phyloP scores from a whole-genome alignment of 1,140 invertebrate genomes.

The Trichomalopsis sarcophagae region DNA sequence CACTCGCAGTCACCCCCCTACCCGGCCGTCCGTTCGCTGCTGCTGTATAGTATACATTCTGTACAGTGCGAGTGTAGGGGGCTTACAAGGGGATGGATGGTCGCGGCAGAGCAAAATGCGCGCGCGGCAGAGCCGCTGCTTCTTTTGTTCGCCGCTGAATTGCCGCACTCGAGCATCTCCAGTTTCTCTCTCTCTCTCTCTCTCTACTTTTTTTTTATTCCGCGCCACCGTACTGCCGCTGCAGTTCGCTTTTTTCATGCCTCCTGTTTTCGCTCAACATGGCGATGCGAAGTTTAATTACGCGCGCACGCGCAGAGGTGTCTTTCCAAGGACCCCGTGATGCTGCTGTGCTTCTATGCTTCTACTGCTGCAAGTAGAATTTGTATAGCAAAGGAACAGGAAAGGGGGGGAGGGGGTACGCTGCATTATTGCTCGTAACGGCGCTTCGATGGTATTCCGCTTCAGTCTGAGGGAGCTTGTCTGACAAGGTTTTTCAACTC shows the following conservation, averaged over 20 bases:
- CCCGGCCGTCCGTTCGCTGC: neutral
- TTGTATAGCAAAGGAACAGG: neutral
- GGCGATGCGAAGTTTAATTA: neutral
- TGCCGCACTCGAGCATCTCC: constrained; percentile 1
- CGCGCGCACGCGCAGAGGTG: neutral
- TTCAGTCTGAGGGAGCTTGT: neutral
- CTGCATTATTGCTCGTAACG: neutral
- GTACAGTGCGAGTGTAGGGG: neutral
- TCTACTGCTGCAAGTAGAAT: neutral
- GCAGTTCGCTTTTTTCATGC: constrained; percentile 28
- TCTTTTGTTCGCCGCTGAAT: constrained; percentile 30
- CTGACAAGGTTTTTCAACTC: neutral
- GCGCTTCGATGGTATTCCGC: neutral
- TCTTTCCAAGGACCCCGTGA: too few relatives aligned
- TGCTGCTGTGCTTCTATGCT: too few relatives aligned
- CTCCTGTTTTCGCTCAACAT: constrained; percentile 6
- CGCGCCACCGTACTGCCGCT: neutral
- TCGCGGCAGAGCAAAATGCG: neutral
- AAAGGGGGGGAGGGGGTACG: too few relatives aligned
- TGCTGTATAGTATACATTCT: neutral
- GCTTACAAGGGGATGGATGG: constrained; percentile 5
- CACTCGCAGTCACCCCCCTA: neutral
- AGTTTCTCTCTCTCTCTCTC: neutral
- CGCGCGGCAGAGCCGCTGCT: neutral
- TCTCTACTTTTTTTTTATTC: neutral